Base-by-base conservation (phyloP, 2,888 invertebrate genomes). In the Heliconius ismenius region DNA sequence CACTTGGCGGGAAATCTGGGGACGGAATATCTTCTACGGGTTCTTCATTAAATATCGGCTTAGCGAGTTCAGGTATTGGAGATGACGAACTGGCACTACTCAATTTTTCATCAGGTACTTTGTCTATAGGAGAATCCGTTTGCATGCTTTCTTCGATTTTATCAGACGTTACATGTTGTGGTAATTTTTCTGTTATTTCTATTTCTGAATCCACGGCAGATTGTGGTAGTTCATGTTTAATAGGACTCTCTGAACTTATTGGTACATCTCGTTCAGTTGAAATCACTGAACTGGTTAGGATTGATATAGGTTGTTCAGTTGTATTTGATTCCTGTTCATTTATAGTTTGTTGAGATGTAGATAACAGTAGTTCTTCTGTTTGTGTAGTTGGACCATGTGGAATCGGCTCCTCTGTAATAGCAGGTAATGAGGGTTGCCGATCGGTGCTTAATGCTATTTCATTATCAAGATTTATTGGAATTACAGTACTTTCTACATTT, bases 1-100 rank as follows among this genome's bases (percentile, higher is more conserved):
- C 95, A 79, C 88, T 89, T 2, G 92, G 84, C 76, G 91, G 89
- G 80, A 91, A 89, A 60, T 92, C 92, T 54, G 90, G 83, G 85
- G 90, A 80, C 60, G 89, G 86, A 77, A 88, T 78, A 79, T 93
- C 93, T 75, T 91, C 92, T 58, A 88, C 87, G 11, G 90, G 87
- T 79, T 87, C 89, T 60, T 91, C 91, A 77, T 84, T 84, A 58
- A 83, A 60, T 73, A 83, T 84, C 49, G 91, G 91, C 83, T 90
- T 91, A 3, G 89, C 84, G 79, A 86, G 79, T 83, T 91, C 92
- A 75, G 89, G 83, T 13, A 84, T 73, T 28, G 84, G 81, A 26
- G 87, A 79, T 79, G 84, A 58, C 75, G 79, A 81, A 72, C 81
- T 81, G 39, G 83, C 76, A 76, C 85, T 86, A 78, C 78, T 82